phyloP scores from a whole-genome alignment of 2,888 invertebrate genomes.

The Eupithecia centaureata region DNA sequence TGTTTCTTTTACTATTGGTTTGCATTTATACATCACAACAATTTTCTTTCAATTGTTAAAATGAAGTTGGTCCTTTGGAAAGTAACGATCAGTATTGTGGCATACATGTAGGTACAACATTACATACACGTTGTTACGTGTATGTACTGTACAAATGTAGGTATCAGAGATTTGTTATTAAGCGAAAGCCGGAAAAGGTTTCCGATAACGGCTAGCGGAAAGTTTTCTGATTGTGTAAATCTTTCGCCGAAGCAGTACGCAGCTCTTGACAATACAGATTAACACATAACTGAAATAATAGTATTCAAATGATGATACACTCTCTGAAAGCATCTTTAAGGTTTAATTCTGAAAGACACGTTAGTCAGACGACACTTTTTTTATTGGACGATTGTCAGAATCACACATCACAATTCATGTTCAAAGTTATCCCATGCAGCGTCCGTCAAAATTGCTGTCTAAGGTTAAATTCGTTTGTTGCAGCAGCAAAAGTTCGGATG shows the following conservation, averaged over 20 bases:
- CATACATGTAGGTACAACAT: background rate
- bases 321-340: background rate
- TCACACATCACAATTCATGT: too few relatives aligned
- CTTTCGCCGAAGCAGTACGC: background rate
- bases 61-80: background rate
- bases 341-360: background rate
- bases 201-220: slow-evolving; percentile 12
- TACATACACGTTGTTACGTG: background rate
- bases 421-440: background rate
- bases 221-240: slow-evolving; percentile 2
- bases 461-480: slow-evolving; percentile 53
- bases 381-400: too few relatives aligned
- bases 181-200: slow-evolving; percentile 16
- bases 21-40: background rate
- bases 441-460: background rate
- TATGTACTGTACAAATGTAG: background rate
- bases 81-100: background rate
- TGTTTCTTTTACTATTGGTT: background rate
- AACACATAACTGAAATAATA: background rate
- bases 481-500: slow-evolving; percentile 94
- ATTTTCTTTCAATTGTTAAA: slow-evolving; percentile 1
- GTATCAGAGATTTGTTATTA: background rate
- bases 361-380: too few relatives aligned
- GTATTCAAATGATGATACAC: background rate
- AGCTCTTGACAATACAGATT: background rate